Percentiles rank a stretch among this genome's conserved stretches.
Evolutionary conservation across 2,797 vertebrate species (phyloP).

Genomic region (Oophaga sylvatica): DNA sequence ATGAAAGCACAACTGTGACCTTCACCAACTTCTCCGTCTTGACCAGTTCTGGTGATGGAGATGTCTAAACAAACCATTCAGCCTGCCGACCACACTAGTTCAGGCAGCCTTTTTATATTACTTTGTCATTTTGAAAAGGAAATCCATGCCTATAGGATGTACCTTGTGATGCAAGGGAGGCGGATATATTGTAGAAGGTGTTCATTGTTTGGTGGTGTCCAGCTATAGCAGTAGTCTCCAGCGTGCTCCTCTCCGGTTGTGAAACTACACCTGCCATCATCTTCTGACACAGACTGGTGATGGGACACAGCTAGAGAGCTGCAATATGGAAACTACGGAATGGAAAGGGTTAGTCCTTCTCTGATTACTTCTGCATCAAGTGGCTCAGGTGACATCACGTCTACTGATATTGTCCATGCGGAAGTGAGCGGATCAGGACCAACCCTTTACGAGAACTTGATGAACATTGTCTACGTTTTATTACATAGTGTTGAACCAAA

Average conservation of each 20-base stretch:
- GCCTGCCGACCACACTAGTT: not conserved
- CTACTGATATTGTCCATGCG: too few relatives aligned
- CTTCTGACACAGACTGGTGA: too few relatives aligned
- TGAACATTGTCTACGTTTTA: not conserved
- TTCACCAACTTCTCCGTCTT: not conserved
- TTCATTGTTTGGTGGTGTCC: not conserved
- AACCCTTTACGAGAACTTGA: not conserved
- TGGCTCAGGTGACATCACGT: too few relatives aligned
- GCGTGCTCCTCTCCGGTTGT: too few relatives aligned
- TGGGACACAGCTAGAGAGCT: too few relatives aligned
- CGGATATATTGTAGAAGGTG: not conserved
- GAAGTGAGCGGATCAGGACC: too few relatives aligned
- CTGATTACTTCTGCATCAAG: too few relatives aligned
- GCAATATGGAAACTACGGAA: too few relatives aligned
- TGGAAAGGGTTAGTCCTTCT: too few relatives aligned
- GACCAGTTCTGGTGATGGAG: not conserved
- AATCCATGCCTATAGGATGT: not conserved
- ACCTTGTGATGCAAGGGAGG: not conserved
- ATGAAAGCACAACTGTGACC: constrained; percentile 32
- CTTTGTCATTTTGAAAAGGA: not conserved
- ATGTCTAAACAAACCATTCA: not conserved
- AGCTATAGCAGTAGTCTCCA: not conserved
- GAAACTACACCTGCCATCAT: too few relatives aligned
- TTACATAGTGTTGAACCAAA: not conserved
- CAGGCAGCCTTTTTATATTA: not conserved